Conservation (phyloP, 2,888 invertebrate genomes). For the Lithodes maja region DNA sequence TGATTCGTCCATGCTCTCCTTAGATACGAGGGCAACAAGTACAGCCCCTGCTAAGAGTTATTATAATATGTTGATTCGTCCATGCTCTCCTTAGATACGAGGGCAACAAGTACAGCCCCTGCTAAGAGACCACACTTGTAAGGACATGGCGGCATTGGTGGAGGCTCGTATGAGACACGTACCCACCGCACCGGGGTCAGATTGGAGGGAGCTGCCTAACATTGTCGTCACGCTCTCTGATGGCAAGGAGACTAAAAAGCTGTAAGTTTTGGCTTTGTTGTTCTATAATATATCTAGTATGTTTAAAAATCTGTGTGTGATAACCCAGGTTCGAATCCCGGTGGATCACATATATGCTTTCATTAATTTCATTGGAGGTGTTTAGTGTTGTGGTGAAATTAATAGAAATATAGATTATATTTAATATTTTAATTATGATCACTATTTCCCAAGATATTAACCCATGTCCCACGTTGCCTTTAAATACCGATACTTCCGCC, state of each 20-base stretch:
- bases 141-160: conserved; percentile 87
- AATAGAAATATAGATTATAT: no score
- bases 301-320: no score
- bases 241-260: conserved; percentile 81
- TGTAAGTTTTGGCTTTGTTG: conserved; percentile 75
- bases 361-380: no score
- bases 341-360: no score
- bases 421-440: no score
- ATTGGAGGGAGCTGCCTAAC: conserved; percentile 92
- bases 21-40: conserved; percentile 80
- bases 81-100: conserved; percentile 77
- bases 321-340: no score
- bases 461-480: no score
- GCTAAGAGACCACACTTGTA: conserved; percentile 85
- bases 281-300: neutral
- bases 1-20: no score
- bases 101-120: conserved; percentile 78
- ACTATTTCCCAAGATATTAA: no score
- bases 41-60: conserved; percentile 77
- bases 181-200: conserved; percentile 84
- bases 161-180: conserved; percentile 85
- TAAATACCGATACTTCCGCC: no score
- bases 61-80: no score
- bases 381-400: no score
- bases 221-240: conserved; percentile 82